Evolutionary conservation across 1,140 invertebrate species (phyloP), one percentile per base, ranked within the genome.

Genomic region (Apis laboriosa): DNA sequence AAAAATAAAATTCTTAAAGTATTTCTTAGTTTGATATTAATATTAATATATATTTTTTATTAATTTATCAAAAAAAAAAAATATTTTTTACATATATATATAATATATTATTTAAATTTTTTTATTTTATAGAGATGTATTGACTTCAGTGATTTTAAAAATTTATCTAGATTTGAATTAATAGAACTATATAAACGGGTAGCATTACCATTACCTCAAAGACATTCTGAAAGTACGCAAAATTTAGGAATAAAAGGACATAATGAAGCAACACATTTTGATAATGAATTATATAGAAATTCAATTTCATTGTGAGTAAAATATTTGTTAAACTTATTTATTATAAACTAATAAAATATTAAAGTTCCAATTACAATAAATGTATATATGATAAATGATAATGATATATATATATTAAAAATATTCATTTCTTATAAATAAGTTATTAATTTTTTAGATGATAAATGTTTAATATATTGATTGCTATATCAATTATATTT

Each of bases 171-270:
- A 80, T 60, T 43, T 17, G 84, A 92, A 83, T 77, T 92, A 15
- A 68, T 92, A 53, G 90, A 92, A 64, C 81, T 92, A 21, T 92
- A 88, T 77, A 90, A 86, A 55, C 85, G 88, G 67, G 68, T 92
- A 9, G 91, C 87, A 8, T 77, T 92, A 67, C 92, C 92, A 12
- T 75, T 92, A 55, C 90, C 92, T 9, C 91, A 91, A 75, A 86
- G 92, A 76, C 80, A 73, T 73, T 78, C 55, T 67, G 81, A 83
- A 19, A 55, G 56, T 0, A 77, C 0, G 8, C 56, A 84, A 15
- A 56, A n/a, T 9, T 77, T 13, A 17, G 28, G 51, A 66, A 13
- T 4, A 68, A 58, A 80, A 1, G 53, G 15, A 8, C 19, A 60
- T 55, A 63, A 53, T 19, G 72, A 80, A 9, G n/a, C 67, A n/a